These are phyloP conservation scores for Leptopilina clavipes DNA, from an alignment of 1,140 invertebrate species.

Conservation along the genomic window DNA sequence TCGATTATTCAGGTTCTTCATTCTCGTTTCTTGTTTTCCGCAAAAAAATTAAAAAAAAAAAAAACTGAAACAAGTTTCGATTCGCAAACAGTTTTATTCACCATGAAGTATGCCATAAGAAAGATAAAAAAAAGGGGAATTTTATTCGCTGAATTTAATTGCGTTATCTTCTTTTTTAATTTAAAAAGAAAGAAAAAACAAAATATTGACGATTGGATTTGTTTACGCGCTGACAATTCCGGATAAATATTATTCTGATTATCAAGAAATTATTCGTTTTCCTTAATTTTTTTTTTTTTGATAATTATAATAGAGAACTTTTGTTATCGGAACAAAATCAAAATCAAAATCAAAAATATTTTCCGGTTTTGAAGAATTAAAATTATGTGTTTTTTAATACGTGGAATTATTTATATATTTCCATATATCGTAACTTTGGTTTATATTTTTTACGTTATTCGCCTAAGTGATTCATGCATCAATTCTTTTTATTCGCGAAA, in stretches of 20 bases:
- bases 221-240: neutral
- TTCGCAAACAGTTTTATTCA: conserved; percentile 15
- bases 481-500: neutral
- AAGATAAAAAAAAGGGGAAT: neutral
- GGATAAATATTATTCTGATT: neutral
- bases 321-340: neutral
- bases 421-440: too few species aligned
- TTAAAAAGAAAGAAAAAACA: too few species aligned
- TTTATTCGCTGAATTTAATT: conserved; percentile 3
- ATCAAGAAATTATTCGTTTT: too few species aligned
- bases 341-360: too few species aligned
- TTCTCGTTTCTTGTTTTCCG: conserved; percentile 2
- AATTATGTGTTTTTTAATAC: too few species aligned
- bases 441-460: neutral
- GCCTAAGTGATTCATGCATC: neutral
- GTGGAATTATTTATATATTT: too few species aligned
- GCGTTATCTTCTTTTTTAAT: neutral
- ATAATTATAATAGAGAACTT: neutral
- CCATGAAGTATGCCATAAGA: neutral
- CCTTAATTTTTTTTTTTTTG: neutral
- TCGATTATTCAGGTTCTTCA: neutral
- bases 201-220: neutral
- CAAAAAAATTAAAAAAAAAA: neutral
- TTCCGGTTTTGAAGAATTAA: too few species aligned
- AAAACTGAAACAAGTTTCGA: conserved; percentile 1